Conservation (phyloP, 2,797 vertebrate species). For the Dipus sagitta region DNA sequence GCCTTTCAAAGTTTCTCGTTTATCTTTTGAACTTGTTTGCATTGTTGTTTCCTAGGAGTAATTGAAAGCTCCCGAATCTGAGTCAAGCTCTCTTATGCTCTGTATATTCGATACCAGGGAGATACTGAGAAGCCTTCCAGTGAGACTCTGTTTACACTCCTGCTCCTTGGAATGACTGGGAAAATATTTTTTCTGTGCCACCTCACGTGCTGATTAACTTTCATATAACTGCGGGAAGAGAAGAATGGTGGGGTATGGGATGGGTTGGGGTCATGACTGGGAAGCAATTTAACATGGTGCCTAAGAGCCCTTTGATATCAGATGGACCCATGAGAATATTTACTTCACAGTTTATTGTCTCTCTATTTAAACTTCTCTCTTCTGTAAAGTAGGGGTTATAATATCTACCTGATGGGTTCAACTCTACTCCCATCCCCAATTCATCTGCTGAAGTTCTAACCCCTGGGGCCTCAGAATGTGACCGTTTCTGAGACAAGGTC, state of each 20-base stretch:
- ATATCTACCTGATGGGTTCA: background rate
- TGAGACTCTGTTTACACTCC: background rate
- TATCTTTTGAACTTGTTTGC: slow-evolving; percentile 67
- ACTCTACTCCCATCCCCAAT: background rate
- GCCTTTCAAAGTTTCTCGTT: slow-evolving; percentile 49
- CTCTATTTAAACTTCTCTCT: background rate
- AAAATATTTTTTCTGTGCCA: slow-evolving; percentile 14
- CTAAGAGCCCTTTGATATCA: background rate
- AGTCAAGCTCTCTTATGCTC: slow-evolving; percentile 25
- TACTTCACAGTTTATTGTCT: background rate
- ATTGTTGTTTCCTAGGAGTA: slow-evolving; percentile 31
- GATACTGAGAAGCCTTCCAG: background rate
- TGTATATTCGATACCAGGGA: background rate
- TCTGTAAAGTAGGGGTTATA: background rate
- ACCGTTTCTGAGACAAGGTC: background rate
- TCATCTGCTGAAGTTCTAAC: background rate
- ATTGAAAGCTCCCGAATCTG: background rate
- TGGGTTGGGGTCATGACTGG: background rate
- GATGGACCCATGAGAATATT: background rate
- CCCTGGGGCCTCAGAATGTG: background rate
- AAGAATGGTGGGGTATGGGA: background rate
- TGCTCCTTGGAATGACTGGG: slow-evolving; percentile 1
- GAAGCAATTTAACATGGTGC: background rate
- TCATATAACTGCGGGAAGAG: background rate
- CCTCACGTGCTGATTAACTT: background rate